A percentile compares a stretch with the other conserved stretches of the same genome.
These are phyloP conservation scores for Cyrtodaria siliqua DNA, from an alignment of 2,888 invertebrate species.

Conservation along the genomic window DNA sequence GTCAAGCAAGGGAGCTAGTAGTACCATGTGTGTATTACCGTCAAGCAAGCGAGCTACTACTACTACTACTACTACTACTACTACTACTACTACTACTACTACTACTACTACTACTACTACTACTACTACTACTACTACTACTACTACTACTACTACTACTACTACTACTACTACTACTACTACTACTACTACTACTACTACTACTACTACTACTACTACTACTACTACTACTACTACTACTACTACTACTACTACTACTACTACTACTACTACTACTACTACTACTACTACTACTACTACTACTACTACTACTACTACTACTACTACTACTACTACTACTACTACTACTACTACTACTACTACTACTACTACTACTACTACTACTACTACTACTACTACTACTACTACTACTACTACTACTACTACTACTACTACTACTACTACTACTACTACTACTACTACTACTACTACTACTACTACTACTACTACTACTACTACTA, in stretches of 20 bases:
- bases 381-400: slow-evolving; percentile 8
- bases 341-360: slow-evolving; percentile 7
- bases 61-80: slow-evolving; percentile 6
- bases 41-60: too few relatives aligned
- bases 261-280: slow-evolving; percentile 5
- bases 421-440: slow-evolving; percentile 8
- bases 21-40: too few relatives aligned
- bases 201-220: slow-evolving; percentile 10
- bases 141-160: slow-evolving; percentile 8
- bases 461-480: slow-evolving; percentile 10
- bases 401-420: slow-evolving; percentile 8
- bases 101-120: slow-evolving; percentile 8
- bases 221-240: slow-evolving; percentile 8
- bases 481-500: slow-evolving; percentile 8
- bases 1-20: too few relatives aligned
- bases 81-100: slow-evolving; percentile 10
- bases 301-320: slow-evolving; percentile 3
- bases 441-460: slow-evolving; percentile 9
- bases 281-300: neutral
- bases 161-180: slow-evolving; percentile 8
- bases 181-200: slow-evolving; percentile 9
- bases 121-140: slow-evolving; percentile 8
- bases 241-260: slow-evolving; percentile 3
- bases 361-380: slow-evolving; percentile 8
- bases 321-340: slow-evolving; percentile 3